A percentile compares a stretch with the other conserved stretches of the same genome.
Conservation (phyloP, 1,140 invertebrate genomes). For the Magallana angulata region DNA sequence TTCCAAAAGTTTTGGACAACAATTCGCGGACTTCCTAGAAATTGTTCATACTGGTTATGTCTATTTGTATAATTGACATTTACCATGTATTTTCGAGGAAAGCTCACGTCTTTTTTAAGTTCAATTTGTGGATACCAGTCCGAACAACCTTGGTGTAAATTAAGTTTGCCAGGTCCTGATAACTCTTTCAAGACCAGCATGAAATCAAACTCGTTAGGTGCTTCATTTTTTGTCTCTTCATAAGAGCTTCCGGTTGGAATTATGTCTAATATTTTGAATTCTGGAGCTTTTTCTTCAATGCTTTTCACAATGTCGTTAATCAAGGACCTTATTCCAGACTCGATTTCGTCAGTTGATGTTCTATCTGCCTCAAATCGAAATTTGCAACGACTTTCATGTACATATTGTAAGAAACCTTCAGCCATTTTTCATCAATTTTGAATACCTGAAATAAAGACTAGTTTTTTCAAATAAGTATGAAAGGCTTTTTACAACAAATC, state of each 20-base stretch:
- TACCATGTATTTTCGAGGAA: neutral
- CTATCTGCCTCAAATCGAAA: too few relatives aligned
- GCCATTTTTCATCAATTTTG: too few relatives aligned
- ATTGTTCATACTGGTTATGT: neutral
- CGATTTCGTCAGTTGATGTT: too few relatives aligned
- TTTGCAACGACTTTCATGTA: too few relatives aligned
- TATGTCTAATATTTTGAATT: neutral
- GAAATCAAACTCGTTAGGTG: neutral
- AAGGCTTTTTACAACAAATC: too few relatives aligned
- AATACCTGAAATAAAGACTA: too few relatives aligned
- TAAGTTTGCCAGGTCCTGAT: neutral
- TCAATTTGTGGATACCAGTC: neutral
- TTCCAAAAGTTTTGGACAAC: neutral
- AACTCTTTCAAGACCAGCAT: neutral
- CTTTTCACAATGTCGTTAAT: too few relatives aligned
- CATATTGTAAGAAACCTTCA: too few relatives aligned
- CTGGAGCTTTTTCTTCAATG: neutral
- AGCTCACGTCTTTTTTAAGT: neutral
- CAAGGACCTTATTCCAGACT: too few relatives aligned
- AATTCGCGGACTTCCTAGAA: neutral
- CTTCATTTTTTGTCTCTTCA: neutral
- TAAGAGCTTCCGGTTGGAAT: neutral
- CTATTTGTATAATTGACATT: neutral
- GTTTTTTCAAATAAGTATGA: too few relatives aligned
- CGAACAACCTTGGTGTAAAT: neutral